Evolutionary conservation across 1,140 invertebrate genomes (phyloP), one percentile per base, ranked within the genome.

Genomic region (Archegozetes longisetosus): DNA sequence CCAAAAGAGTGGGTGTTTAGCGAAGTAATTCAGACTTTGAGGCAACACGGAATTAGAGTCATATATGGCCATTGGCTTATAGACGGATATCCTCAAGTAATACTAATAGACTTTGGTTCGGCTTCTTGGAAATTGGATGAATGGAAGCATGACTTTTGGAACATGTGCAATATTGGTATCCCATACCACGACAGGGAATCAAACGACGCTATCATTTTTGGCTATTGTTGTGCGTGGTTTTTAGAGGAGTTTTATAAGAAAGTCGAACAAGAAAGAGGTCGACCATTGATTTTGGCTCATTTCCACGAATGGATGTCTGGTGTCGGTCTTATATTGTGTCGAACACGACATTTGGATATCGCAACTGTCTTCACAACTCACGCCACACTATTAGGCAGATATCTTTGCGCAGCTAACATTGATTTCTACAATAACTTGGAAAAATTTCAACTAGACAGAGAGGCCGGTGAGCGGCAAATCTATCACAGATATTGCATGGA

Each of bases 401-500:
- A 98, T 73, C 75, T 99, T 49, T 98, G 95, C 76, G 96, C 96
- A 63, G 94, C 93, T 65, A 93, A 88, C 71, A 88, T 84, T 49
- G 96, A 99, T 76, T 96, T 99, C 75, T 99, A 99, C 71, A 99
- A 99, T 73, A 96, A 98, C 77, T 75, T 99, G 62, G 83, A 85
- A 14, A 64, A 89, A 84, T 98, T 98, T 72, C 85, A 85, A 64
- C 83, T 97, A 28, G 96, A 99, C 72, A 89, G 95, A 71, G 96
- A 99, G 73, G 96, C 96, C 13, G 96, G 96, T 27, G 92, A 95
- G 75, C 76, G 95, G 52, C 90, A 95, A 75, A 99, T 99, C 70
- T 99, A 99, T 74, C 96, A 98, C 73, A 79, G 94, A 62, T 99
- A 99, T 70, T 99, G 96, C 69, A 85, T 99, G 80, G 96, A 99